phyloP scores from a whole-genome alignment of 2,888 invertebrate genomes.

The Petrolisthes manimaculis region DNA sequence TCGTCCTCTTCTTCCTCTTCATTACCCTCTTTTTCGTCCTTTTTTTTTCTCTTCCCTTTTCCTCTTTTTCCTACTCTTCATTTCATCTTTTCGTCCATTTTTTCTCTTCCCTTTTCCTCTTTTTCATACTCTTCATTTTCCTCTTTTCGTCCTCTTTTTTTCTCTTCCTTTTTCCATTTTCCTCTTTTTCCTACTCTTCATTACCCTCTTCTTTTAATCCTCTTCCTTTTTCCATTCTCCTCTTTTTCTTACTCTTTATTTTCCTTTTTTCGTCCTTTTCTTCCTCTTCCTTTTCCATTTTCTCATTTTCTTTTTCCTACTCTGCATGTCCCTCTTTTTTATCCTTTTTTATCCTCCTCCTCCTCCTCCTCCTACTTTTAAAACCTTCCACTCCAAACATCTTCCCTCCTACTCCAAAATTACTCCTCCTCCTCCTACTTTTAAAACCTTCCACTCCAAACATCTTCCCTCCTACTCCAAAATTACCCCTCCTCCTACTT shows the following conservation, averaged over 20 bases:
- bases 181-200: constrained; percentile 10
- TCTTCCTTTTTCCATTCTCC: background rate
- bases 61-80: background rate
- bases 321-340: background rate
- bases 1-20: background rate
- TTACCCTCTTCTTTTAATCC: background rate
- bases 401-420: background rate
- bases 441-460: background rate
- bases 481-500: no score
- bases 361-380: background rate
- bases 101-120: background rate
- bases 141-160: background rate
- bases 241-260: background rate
- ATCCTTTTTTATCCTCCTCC: background rate
- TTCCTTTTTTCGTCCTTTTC: background rate
- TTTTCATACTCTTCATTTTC: background rate
- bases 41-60: no score
- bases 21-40: background rate
- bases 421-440: background rate
- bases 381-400: no score
- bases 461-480: background rate
- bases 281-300: background rate
- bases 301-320: background rate
- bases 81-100: background rate
- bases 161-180: background rate